These are phyloP conservation scores for Nematostella vectensis DNA, from an alignment of 92 coral and sea anemone species.

Conservation along the genomic window DNA sequence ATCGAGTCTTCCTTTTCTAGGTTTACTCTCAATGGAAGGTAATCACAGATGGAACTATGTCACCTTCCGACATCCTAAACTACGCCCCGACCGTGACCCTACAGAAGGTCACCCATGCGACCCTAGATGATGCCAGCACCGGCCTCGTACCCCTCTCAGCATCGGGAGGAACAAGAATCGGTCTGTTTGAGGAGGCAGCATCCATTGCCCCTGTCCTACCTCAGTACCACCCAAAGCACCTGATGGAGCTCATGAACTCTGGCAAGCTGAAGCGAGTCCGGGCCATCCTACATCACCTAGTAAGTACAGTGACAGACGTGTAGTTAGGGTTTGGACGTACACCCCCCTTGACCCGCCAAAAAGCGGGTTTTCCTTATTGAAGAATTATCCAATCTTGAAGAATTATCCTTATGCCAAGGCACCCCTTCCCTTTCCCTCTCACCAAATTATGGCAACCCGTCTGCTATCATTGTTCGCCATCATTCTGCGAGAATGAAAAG, in stretches of 20 bases:
- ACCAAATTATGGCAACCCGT: no score
- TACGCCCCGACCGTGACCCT: conserved; percentile 74
- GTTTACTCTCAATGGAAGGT: conserved; percentile 95
- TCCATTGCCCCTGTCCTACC: conserved; percentile 87
- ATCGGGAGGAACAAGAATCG: conserved; percentile 56
- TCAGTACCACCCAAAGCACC: conserved; percentile 94
- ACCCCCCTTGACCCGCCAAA: not conserved
- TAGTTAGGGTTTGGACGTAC: no score
- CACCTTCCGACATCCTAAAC: conserved; percentile 47
- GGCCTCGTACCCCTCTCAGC: conserved; percentile 61
- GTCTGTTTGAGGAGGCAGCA: conserved; percentile 88
- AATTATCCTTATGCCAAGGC: no score
- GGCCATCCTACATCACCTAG: conserved; percentile 90
- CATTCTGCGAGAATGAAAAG: no score
- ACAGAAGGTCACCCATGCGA: conserved; percentile 47
- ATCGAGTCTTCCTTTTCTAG: no score
- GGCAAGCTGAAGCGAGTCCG: conserved; percentile 91
- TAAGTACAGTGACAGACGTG: conserved; percentile 19
- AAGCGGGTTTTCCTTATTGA: not conserved
- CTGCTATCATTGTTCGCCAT: no score
- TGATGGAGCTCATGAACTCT: conserved; percentile 96
- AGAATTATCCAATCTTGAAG: not conserved
- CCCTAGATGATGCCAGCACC: conserved; percentile 46
- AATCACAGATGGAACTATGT: conserved; percentile 55
- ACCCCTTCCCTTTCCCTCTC: no score